A percentile compares a stretch with the other conserved stretches of the same genome.
These are phyloP conservation scores for Tadarida brasiliensis DNA, from an alignment of 2,797 vertebrate genomes.

Conservation along the genomic window DNA sequence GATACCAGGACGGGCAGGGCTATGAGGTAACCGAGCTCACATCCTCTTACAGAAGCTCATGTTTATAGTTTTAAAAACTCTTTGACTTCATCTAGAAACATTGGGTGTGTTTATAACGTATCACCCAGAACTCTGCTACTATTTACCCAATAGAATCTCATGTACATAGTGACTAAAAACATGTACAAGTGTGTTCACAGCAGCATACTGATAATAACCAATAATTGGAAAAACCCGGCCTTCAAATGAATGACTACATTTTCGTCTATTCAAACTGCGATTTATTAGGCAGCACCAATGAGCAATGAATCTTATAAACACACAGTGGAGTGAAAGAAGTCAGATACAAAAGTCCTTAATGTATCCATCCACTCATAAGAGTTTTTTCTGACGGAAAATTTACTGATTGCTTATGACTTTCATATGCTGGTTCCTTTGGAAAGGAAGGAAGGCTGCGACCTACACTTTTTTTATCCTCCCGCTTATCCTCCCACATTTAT, in stretches of 20 bases:
- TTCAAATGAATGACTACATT: not conserved
- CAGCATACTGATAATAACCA: no score
- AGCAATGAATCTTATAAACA: not conserved
- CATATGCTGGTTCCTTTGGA: not conserved
- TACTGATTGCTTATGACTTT: no score
- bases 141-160: not conserved
- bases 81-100: not conserved
- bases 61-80: not conserved
- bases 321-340: not conserved
- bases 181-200: no score
- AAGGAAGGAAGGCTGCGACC: no score
- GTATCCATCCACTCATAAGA: not conserved
- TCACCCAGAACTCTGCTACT: not conserved
- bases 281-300: not conserved
- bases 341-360: not conserved
- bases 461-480: no score
- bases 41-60: fast-evolving
- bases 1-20: not conserved
- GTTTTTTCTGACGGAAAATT: not conserved
- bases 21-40: not conserved
- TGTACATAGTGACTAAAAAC: no score
- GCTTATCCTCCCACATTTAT: no score
- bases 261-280: not conserved
- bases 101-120: not conserved
- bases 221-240: not conserved